Conservation (phyloP, 2,888 invertebrate species). For the Melanargia galathea region DNA sequence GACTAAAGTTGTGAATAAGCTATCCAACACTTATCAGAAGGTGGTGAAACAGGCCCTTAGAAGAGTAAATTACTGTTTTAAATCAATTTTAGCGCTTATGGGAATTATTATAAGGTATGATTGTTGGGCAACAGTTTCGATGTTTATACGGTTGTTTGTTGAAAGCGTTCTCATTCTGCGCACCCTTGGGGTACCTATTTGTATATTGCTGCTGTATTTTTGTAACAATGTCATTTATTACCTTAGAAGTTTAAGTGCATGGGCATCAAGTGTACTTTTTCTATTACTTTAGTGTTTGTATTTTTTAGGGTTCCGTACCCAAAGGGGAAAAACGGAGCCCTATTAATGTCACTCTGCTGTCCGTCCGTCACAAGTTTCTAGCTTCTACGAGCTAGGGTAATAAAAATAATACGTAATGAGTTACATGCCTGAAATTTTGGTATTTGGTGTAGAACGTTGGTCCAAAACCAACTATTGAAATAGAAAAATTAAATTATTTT, state of each 20-base stretch:
- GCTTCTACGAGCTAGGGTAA: no score
- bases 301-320: not conserved
- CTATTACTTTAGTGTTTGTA: not conserved
- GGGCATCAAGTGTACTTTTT: slow-evolving; percentile 17
- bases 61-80: slow-evolving; percentile 39
- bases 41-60: no score
- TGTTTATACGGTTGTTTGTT: slow-evolving; percentile 19
- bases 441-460: no score
- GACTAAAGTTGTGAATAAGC: no score
- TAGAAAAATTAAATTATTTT: no score
- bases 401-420: no score
- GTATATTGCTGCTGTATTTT: slow-evolving; percentile 47
- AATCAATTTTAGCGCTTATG: slow-evolving; percentile 51
- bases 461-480: no score
- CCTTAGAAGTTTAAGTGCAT: slow-evolving; percentile 30
- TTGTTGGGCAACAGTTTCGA: not conserved
- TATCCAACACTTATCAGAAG: no score
- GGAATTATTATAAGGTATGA: slow-evolving; percentile 12
- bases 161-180: slow-evolving; percentile 22
- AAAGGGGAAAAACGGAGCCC: no score
- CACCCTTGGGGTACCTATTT: slow-evolving; percentile 27
- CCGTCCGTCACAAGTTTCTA: no score
- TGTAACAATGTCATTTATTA: slow-evolving; percentile 41
- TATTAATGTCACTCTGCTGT: no score
- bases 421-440: no score